Conservation (phyloP, 1,140 invertebrate genomes). For the Dendrolimus kikuchii region DNA sequence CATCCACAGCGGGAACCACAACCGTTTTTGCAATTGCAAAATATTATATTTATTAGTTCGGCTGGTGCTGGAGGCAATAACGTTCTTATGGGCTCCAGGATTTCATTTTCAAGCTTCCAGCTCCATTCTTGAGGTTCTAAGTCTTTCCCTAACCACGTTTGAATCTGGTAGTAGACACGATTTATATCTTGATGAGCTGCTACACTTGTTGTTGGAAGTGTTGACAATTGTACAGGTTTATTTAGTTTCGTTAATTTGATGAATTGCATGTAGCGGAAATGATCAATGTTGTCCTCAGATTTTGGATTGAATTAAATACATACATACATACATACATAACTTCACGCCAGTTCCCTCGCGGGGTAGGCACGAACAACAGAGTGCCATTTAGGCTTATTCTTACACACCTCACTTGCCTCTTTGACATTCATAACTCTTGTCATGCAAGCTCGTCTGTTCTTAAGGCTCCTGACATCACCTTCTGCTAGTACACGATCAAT, state of each 20-base stretch:
- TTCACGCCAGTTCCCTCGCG: no score
- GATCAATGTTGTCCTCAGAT: constrained; percentile 33
- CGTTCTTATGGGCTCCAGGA: constrained; percentile 38
- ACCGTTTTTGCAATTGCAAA: constrained; percentile 31
- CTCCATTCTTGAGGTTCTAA: constrained; percentile 48
- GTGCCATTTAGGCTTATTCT: no score
- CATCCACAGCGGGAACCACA: constrained; percentile 12
- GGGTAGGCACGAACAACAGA: no score
- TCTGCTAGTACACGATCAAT: no score
- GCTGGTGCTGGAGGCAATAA: constrained; percentile 34
- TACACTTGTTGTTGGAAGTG: constrained; percentile 34
- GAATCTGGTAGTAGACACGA: constrained; percentile 56
- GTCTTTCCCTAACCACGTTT: constrained; percentile 50
- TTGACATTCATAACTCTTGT: no score
- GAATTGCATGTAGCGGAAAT: constrained; percentile 33
- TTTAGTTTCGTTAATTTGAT: constrained; percentile 35
- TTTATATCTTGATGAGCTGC: constrained; percentile 45
- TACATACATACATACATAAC: no score
- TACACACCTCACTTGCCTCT: no score
- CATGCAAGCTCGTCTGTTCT: no score
- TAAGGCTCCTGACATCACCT: no score
- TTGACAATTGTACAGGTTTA: constrained; percentile 37
- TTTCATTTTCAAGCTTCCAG: constrained; percentile 34
- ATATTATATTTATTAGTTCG: constrained; percentile 34
- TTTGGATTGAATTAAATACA: no score